Evolutionary conservation across 2,113 vertebrate genomes (phyloP).

Genomic region (Xyrauchen texanus): DNA sequence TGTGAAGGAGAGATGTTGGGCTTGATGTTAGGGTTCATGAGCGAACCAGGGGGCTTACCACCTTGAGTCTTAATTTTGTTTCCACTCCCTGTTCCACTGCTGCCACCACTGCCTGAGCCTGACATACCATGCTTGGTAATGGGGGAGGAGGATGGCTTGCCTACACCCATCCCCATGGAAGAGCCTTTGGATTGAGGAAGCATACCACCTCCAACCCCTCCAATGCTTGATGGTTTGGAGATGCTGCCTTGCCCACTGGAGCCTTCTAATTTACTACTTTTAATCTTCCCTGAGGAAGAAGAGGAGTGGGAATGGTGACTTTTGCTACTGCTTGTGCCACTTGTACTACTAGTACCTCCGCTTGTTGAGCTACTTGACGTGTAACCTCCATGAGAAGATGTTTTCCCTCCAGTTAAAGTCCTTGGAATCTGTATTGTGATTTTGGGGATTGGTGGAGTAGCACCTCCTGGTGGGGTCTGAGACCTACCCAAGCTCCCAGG

Average conservation of each 20-base stretch:
- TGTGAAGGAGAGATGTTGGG: constrained; percentile 98
- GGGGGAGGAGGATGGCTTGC: constrained; percentile 92
- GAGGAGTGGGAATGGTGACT: constrained; percentile 93
- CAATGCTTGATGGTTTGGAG: constrained; percentile 82
- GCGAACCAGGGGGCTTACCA: constrained; percentile 87
- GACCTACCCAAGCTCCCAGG: constrained; percentile 93
- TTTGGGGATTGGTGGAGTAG: constrained; percentile 95
- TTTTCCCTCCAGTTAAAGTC: constrained; percentile 91
- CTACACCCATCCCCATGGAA: constrained; percentile 83
- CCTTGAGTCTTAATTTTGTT: constrained; percentile 93
- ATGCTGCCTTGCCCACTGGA: constrained; percentile 83
- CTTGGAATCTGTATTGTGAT: constrained; percentile 98
- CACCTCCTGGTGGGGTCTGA: constrained; percentile 91
- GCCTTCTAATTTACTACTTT: constrained; percentile 89
- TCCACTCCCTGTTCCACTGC: constrained; percentile 69
- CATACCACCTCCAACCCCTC: constrained; percentile 75
- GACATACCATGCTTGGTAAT: constrained; percentile 89
- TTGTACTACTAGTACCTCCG: constrained; percentile 65
- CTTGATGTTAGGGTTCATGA: constrained; percentile 95
- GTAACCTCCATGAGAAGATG: constrained; percentile 90
- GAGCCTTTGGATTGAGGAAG: constrained; percentile 85
- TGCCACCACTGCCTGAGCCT: constrained; percentile 75
- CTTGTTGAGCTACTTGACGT: constrained; percentile 86
- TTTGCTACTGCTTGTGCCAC: constrained; percentile 81
- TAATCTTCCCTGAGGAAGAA: constrained; percentile 91